phyloP scores from a whole-genome alignment of 2,797 vertebrate genomes.

The Kryptolebias ocellatus region DNA sequence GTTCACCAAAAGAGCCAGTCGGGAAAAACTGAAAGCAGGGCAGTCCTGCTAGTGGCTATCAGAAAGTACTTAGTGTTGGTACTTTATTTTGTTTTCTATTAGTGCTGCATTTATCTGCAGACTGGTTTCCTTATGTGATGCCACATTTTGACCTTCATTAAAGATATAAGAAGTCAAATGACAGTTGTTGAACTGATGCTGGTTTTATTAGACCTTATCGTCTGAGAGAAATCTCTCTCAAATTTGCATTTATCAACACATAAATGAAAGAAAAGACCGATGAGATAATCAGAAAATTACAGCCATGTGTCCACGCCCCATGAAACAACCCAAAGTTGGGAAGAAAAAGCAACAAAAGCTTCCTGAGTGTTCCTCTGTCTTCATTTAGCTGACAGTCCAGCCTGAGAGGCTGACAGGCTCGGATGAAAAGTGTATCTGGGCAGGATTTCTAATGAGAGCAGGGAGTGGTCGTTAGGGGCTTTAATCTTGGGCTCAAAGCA shows the following conservation, averaged over 20 bases:
- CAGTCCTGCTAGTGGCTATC: too few species aligned
- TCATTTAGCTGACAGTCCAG: conserved; percentile 71
- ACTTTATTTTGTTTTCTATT: too few species aligned
- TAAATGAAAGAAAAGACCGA: neutral
- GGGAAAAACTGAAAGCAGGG: too few species aligned
- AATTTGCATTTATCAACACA: neutral
- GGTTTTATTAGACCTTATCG: neutral
- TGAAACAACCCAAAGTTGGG: conserved; percentile 37
- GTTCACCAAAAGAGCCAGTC: too few species aligned
- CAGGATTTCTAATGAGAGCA: conserved; percentile 72
- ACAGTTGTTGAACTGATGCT: neutral
- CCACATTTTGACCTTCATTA: neutral
- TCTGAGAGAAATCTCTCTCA: neutral
- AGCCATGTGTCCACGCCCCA: conserved; percentile 1
- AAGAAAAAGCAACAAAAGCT: conserved; percentile 51
- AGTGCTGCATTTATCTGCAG: too few species aligned
- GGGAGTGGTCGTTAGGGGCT: conserved; percentile 72
- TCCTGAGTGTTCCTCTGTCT: conserved; percentile 65
- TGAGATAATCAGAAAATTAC: neutral
- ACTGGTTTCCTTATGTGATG: neutral
- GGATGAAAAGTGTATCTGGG: conserved; percentile 76
- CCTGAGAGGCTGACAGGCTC: conserved; percentile 68
- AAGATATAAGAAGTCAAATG: neutral
- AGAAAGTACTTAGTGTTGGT: too few species aligned
- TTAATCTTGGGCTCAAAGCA: conserved; percentile 66